Base-by-base conservation (phyloP, 2,113 vertebrate species). In the Sterrhoptilus dennistouni region DNA sequence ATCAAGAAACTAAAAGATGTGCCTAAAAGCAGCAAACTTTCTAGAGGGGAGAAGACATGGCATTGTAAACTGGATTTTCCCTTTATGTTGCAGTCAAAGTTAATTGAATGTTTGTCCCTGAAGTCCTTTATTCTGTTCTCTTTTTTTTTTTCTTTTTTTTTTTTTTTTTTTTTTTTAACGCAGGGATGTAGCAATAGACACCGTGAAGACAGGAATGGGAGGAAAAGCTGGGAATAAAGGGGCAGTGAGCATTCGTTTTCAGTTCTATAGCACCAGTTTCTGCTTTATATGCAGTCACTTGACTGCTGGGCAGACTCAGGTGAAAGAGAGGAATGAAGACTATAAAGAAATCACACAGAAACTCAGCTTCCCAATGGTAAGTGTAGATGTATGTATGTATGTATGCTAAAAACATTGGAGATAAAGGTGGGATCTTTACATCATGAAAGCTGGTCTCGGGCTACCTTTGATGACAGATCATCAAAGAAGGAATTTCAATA, bases 141-240 rank as follows among this genome's bases (percentile, higher is more conserved):
- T 88, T 38, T 5, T 9, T 20, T 40, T 28, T 93, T 85, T 36
- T 57, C n/a, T 83, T 19, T 53, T 94, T 81, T 35, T 22, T 38
- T 45, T 45, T 28, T 40, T 36, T 93, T 85, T 36, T 57, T 80
- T 20, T 53, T 94, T 83, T 35, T 21, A 23, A 95, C 94, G 21
- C 95, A 98, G 98, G 95, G 98, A 98, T 12, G 95, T 98, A 94
- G 98, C 98, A n/a, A 59, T 98, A 13, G 98, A 98, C 94, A 98
- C 98, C 0, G 98, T 98, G 95, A 98, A 98, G 97, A 98, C 98
- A 2, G 98, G 98, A 86, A 98, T 98, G 98, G 98, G 98, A 69
- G 98, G 98, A 29, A 98, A 98, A 97, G 95, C 98, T 11, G 98
- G 98, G 11, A 98, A 98, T 95, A 98, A 98, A 92, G 98, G 98